phyloP scores from a whole-genome alignment of 2,797 vertebrate genomes.

The Myotis vivesi region DNA sequence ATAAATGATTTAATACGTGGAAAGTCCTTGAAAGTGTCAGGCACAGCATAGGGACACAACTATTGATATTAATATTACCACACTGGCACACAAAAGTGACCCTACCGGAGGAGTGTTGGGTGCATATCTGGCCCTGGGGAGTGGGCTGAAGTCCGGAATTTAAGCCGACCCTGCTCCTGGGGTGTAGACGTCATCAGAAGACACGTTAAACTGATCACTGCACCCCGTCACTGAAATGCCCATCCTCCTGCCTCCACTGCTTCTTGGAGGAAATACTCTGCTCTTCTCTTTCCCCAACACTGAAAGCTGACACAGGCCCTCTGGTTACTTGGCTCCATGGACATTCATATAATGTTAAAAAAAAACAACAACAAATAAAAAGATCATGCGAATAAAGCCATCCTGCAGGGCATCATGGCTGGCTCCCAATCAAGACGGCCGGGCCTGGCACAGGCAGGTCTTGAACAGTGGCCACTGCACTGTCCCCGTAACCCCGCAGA shows the following conservation, averaged over 20 bases:
- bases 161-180: neutral
- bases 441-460: neutral
- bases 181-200: neutral
- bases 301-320: neutral
- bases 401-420: neutral
- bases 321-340: neutral
- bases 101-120: neutral
- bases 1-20: neutral
- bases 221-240: fast-evolving
- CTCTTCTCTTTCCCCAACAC: neutral
- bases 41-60: neutral
- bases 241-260: neutral
- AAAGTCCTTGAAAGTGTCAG: neutral
- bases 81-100: neutral
- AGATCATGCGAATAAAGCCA: neutral
- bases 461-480: neutral
- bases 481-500: neutral
- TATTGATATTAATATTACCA: neutral
- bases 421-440: neutral
- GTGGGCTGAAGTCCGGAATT: no score
- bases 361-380: neutral
- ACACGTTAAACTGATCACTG: neutral
- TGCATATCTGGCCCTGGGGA: neutral
- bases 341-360: neutral
- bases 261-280: neutral